Conservation (phyloP, 2,113 vertebrate species). For the Callospermophilus lateralis region DNA sequence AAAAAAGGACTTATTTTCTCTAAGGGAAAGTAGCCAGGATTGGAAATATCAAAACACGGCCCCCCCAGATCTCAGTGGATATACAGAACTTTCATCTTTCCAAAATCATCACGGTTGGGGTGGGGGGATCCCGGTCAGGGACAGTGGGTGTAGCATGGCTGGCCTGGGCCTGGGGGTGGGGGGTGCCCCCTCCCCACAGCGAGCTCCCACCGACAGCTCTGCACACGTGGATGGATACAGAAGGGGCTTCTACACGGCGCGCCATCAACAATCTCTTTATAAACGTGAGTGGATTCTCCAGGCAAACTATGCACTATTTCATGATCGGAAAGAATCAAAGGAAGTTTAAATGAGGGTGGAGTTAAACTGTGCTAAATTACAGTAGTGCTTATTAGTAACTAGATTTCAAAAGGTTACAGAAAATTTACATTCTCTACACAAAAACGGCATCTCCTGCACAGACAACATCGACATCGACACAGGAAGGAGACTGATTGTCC, state of each 20-base stretch:
- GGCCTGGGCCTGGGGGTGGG: neutral
- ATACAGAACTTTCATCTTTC: conserved; percentile 81
- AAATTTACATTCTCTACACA: conserved; percentile 99
- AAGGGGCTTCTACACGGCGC: conserved; percentile 88
- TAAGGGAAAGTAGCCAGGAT: conserved; percentile 86
- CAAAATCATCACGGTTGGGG: conserved; percentile 64
- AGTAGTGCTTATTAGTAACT: conserved; percentile 99
- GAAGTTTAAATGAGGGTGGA: conserved; percentile 93
- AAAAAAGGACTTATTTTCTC: conserved; percentile 87
- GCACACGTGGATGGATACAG: conserved; percentile 84
- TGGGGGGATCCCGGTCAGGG: conserved; percentile 47
- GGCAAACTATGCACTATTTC: conserved; percentile 92
- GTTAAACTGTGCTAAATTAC: conserved; percentile 98
- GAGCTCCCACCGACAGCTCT: conserved; percentile 81
- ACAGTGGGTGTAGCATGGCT: neutral
- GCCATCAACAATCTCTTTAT: conserved; percentile 92
- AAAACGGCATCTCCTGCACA: conserved; percentile 99
- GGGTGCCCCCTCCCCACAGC: conserved; percentile 77
- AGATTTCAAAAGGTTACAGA: conserved; percentile 99
- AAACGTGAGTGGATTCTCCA: conserved; percentile 92
- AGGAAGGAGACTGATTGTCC: conserved; percentile 99
- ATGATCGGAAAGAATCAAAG: conserved; percentile 93
- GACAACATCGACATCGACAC: conserved; percentile 99
- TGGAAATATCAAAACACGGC: conserved; percentile 75
- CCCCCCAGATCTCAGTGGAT: conserved; percentile 83